A percentile compares a stretch with the other conserved stretches of the same genome.
These are phyloP conservation scores for Trichonephila inaurata DNA, from an alignment of 1,140 invertebrate genomes.

Conservation along the genomic window DNA sequence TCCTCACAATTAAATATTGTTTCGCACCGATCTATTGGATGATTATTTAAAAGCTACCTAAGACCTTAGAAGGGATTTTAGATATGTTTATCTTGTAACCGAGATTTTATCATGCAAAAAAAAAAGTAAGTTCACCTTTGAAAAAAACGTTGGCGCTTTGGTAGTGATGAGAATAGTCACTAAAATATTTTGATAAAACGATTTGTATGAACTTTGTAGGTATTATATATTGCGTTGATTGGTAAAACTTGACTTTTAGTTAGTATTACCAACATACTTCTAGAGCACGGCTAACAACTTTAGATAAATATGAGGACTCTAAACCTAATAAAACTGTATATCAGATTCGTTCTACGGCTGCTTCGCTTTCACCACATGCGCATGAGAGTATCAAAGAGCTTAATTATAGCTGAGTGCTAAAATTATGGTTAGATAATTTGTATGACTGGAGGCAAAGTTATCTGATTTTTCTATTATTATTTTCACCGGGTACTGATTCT, in stretches of 20 bases:
- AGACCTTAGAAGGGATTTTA: background rate
- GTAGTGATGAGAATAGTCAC: constrained; percentile 55
- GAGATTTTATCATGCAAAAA: constrained; percentile 39
- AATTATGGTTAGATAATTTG: constrained; percentile 19
- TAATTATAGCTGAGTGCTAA: constrained; percentile 46
- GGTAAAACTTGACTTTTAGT: constrained; percentile 50
- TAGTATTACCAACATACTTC: constrained; percentile 44
- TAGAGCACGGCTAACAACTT: constrained; percentile 65
- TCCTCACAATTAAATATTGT: background rate
- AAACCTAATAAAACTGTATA: constrained; percentile 58
- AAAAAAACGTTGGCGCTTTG: constrained; percentile 62
- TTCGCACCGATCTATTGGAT: background rate
- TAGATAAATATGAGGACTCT: constrained; percentile 53
- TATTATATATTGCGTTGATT: constrained; percentile 16
- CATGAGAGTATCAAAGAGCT: constrained; percentile 56
- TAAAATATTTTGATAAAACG: constrained; percentile 62
- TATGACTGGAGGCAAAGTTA: constrained; percentile 59
- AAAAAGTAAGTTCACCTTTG: constrained; percentile 1
- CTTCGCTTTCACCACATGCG: constrained; percentile 45
- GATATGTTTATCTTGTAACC: constrained; percentile 66
- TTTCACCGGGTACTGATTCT: constrained; percentile 17
- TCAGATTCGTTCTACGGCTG: constrained; percentile 49
- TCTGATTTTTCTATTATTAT: background rate
- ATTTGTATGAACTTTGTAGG: constrained; percentile 57
- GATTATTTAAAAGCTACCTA: constrained; percentile 30